Conservation (phyloP, 2,888 invertebrate species). For the Augochlorella aurata region DNA sequence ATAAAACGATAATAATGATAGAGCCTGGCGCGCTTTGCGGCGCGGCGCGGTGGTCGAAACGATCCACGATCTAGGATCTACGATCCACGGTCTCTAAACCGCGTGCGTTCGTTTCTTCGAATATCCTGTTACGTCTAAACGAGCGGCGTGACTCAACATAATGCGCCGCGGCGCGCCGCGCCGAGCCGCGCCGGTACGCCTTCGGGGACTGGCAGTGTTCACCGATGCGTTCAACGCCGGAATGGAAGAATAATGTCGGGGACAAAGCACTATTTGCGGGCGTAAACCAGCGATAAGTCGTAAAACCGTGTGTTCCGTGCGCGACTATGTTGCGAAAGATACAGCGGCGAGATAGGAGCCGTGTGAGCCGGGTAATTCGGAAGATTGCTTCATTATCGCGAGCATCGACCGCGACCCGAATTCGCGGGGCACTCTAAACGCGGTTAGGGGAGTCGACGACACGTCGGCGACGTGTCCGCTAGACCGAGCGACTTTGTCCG, state of each 20-base stretch:
- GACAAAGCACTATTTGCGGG: conserved; percentile 44
- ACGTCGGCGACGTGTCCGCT: not conserved
- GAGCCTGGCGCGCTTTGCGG: not conserved
- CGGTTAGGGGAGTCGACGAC: not conserved
- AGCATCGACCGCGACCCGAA: conserved; percentile 24
- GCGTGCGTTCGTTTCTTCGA: conserved; percentile 9
- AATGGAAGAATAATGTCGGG: conserved; percentile 57
- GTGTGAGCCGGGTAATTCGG: conserved; percentile 33
- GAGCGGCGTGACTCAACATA: conserved; percentile 17
- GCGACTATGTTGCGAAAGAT: conserved; percentile 49
- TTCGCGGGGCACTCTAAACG: conserved; percentile 16
- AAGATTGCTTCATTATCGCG: conserved; percentile 36
- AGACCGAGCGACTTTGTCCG: not conserved
- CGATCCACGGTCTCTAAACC: not conserved
- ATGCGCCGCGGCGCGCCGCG: conserved; percentile 10
- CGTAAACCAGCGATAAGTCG: conserved; percentile 48
- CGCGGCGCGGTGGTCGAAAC: not conserved
- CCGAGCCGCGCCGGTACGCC: no score
- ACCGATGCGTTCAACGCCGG: conserved; percentile 50
- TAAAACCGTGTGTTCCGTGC: conserved; percentile 29
- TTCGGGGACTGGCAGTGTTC: conserved; percentile 34
- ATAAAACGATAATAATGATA: not conserved
- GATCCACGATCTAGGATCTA: not conserved
- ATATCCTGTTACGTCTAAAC: conserved; percentile 6
- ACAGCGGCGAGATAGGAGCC: conserved; percentile 34